These are phyloP conservation scores for Alexandromys fortis DNA, from an alignment of 2,113 vertebrate species.

Conservation along the genomic window DNA sequence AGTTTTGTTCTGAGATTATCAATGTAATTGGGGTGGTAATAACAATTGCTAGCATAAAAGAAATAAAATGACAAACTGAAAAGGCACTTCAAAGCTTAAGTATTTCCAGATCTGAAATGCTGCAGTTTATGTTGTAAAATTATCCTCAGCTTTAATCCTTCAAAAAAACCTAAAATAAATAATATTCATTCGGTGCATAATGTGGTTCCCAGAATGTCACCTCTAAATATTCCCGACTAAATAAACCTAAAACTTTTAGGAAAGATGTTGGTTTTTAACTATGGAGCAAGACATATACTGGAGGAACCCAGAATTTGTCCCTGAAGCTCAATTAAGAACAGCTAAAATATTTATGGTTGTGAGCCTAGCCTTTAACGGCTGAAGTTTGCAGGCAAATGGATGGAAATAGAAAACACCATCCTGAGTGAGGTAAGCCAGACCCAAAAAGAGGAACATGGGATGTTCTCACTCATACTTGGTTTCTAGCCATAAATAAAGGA, in stretches of 20 bases:
- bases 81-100: conserved; percentile 3
- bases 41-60: background rate
- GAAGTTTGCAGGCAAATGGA: no score
- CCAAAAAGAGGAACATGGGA: no score
- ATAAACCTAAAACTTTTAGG: background rate
- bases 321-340: background rate
- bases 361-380: no score
- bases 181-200: background rate
- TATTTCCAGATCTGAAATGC: background rate
- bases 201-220: background rate
- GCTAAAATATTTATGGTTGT: no score
- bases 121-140: background rate
- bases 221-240: background rate
- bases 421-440: no score
- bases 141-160: background rate
- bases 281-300: background rate
- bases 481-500: no score
- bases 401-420: no score
- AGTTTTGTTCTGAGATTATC: background rate
- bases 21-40: background rate
- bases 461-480: no score
- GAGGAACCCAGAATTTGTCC: background rate
- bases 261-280: background rate
- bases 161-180: background rate
- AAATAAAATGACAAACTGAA: background rate